Conservation (phyloP, 2,113 vertebrate genomes). For the Myrmecobius fasciatus region DNA sequence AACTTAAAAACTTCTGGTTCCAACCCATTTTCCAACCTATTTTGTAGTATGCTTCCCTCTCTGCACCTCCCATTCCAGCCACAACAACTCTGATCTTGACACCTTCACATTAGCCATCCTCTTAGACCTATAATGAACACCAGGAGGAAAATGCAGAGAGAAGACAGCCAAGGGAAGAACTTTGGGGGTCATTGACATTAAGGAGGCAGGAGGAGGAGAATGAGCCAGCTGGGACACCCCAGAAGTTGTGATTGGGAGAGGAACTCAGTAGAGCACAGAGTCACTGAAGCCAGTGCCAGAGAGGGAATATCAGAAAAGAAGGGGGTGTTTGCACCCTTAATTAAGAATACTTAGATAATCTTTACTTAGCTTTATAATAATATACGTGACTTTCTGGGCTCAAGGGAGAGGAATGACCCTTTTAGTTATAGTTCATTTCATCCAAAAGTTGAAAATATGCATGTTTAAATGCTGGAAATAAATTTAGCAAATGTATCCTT, state of each 20-base stretch:
- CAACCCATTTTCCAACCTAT: background rate
- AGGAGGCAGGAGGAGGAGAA: background rate
- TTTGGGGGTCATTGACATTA: background rate
- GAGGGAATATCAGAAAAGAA: background rate
- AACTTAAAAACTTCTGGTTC: background rate
- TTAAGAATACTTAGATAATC: conserved; percentile 21
- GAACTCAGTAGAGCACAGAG: background rate
- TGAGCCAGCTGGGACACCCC: background rate
- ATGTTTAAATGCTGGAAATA: conserved; percentile 13
- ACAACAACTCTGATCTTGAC: background rate
- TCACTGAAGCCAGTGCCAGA: background rate
- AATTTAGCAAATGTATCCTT: background rate
- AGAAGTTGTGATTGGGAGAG: background rate
- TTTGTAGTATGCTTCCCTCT: background rate
- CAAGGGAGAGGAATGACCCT: conserved; percentile 21
- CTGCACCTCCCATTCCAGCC: background rate
- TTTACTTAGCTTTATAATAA: conserved; percentile 18
- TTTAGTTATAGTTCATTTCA: conserved; percentile 8
- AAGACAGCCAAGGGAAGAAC: background rate
- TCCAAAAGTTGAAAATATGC: background rate
- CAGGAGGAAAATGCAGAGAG: background rate
- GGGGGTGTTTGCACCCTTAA: conserved; percentile 8
- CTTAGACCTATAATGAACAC: background rate
- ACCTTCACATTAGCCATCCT: background rate
- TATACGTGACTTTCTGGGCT: conserved; percentile 3